Evolutionary conservation across 2,797 vertebrate species (phyloP).

Genomic region (Malurus leucopterus): DNA sequence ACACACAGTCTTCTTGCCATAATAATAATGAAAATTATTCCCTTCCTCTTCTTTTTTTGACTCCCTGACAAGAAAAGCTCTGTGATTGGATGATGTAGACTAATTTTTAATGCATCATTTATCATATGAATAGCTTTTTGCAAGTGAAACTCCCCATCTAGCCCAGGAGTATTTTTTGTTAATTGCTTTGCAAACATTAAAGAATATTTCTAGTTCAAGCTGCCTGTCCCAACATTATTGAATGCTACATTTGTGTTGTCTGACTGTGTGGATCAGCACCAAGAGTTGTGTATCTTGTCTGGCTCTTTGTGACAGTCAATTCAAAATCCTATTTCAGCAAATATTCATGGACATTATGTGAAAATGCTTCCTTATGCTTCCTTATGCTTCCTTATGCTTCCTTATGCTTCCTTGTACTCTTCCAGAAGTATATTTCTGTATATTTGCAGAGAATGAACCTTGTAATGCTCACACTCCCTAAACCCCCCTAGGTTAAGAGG

Average conservation of each 20-base stretch:
- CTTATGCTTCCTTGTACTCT: background rate
- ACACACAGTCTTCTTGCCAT: background rate
- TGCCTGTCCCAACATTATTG: background rate
- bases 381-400: too few species aligned
- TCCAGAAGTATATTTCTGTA: background rate
- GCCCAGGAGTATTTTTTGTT: background rate
- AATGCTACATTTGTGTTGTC: background rate
- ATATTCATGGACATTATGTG: background rate
- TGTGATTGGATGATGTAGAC: background rate
- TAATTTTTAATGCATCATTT: slow-evolving; percentile 2
- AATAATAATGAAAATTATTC: background rate
- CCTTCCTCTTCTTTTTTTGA: background rate
- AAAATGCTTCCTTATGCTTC: background rate
- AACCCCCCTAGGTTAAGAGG: background rate
- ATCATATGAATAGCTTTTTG: background rate
- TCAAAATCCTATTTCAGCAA: background rate
- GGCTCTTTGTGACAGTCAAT: background rate
- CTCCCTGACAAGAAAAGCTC: background rate
- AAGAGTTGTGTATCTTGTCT: background rate
- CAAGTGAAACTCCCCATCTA: background rate
- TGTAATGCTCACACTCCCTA: background rate
- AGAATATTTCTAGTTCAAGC: background rate
- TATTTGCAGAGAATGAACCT: background rate
- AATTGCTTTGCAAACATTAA: background rate
- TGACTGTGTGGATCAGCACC: background rate